These are phyloP conservation scores for Picathartes gymnocephalus DNA, from an alignment of 2,113 vertebrate species.

Conservation along the genomic window DNA sequence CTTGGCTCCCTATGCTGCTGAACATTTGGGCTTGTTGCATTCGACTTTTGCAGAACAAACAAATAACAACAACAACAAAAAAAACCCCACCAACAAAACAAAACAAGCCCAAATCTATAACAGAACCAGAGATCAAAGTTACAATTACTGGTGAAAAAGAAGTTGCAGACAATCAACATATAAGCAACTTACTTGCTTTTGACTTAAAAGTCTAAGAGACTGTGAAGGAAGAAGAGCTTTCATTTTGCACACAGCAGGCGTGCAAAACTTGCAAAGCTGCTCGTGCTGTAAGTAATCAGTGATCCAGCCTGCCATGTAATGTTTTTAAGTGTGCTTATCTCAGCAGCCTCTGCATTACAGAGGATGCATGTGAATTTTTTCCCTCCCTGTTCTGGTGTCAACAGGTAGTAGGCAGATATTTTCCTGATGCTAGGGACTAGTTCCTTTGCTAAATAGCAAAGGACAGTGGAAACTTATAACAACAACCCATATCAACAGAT, in stretches of 20 bases:
- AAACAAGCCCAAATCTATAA: not conserved
- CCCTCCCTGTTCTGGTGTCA: not conserved
- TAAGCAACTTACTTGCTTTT: not conserved
- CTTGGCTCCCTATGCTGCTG: not conserved
- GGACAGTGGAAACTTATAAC: slow-evolving; percentile 11
- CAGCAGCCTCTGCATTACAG: not conserved
- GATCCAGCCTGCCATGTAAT: not conserved
- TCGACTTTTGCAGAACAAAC: not conserved
- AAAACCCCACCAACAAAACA: not conserved
- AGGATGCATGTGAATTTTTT: not conserved
- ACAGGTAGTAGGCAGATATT: slow-evolving; percentile 24
- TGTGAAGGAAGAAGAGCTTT: slow-evolving; percentile 23
- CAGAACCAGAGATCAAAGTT: not conserved
- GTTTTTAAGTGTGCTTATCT: not conserved
- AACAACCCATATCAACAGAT: not conserved
- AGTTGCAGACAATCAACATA: not conserved
- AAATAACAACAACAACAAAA: not conserved
- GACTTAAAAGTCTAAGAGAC: not conserved
- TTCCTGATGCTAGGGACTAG: not conserved
- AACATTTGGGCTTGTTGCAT: not conserved
- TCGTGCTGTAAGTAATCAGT: not conserved
- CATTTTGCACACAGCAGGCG: not conserved
- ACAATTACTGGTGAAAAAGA: not conserved
- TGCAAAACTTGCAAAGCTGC: not conserved
- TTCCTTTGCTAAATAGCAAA: no score